phyloP scores from a whole-genome alignment of 2,797 vertebrate species.

The Neomorphus geoffroyi region DNA sequence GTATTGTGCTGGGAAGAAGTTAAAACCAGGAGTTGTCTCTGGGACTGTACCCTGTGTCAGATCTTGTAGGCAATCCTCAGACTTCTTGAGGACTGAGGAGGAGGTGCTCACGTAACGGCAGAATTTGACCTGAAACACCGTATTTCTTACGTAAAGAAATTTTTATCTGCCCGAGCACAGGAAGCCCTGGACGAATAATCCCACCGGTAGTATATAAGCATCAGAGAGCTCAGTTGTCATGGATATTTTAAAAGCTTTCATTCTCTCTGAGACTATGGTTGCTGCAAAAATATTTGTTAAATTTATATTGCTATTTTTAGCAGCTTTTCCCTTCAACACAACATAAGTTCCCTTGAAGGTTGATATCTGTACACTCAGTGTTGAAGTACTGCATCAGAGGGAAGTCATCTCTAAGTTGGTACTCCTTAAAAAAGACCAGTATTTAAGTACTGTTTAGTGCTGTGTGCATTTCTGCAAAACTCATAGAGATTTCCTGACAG shows the following conservation, averaged over 20 bases:
- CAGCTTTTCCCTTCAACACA: not conserved
- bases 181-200: not conserved
- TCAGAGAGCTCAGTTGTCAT: not conserved
- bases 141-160: not conserved
- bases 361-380: slow-evolving; percentile 26
- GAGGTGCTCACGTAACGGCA: not conserved
- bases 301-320: slow-evolving; percentile 19
- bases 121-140: not conserved
- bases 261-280: not conserved
- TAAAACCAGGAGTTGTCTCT: not conserved
- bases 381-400: slow-evolving; percentile 20
- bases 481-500: slow-evolving; percentile 12
- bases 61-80: not conserved
- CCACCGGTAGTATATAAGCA: not conserved
- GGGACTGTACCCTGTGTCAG: not conserved
- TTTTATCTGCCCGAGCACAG: not conserved
- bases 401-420: slow-evolving; percentile 34
- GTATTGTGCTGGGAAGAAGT: not conserved
- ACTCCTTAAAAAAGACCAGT: slow-evolving; percentile 9
- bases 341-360: not conserved
- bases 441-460: slow-evolving; percentile 27
- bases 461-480: slow-evolving; percentile 8
- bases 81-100: not conserved
- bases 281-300: not conserved
- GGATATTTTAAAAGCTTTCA: not conserved